Evolutionary conservation across 37 sponge, comb jelly and placozoan genomes (phyloP).

Genomic region (Bolinopsis microptera): DNA sequence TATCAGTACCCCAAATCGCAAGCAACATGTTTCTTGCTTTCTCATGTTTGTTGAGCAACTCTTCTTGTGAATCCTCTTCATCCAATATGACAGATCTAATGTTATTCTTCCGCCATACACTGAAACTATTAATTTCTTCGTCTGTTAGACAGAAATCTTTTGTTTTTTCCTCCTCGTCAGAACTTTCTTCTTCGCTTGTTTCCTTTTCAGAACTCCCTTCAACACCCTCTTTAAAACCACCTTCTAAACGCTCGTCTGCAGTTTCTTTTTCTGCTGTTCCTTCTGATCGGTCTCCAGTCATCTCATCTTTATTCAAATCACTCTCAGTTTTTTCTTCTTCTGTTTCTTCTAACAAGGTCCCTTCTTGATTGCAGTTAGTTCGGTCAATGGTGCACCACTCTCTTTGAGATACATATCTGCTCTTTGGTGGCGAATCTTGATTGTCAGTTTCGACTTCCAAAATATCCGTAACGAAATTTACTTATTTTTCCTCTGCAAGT

Average conservation of each 20-base stretch:
- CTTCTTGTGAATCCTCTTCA: too few species aligned
- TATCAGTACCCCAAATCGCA: constrained; percentile 7
- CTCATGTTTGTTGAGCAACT: background rate
- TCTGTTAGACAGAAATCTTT: background rate
- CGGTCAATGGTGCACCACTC: background rate
- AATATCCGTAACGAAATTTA: background rate
- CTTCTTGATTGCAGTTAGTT: background rate
- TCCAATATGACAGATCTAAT: background rate
- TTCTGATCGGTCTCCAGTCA: too few species aligned
- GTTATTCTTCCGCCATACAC: background rate
- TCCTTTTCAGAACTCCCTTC: background rate
- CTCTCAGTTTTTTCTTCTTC: too few species aligned
- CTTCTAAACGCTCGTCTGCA: background rate
- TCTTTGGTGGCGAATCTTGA: background rate
- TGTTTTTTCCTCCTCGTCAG: background rate
- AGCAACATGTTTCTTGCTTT: constrained; percentile 9
- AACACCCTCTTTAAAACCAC: background rate
- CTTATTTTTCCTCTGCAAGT: background rate
- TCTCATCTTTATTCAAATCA: background rate
- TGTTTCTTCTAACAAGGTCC: too few species aligned
- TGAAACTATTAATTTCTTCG: background rate
- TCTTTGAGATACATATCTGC: background rate
- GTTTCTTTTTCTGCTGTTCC: too few species aligned
- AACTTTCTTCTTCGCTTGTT: background rate
- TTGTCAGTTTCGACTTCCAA: background rate